These are phyloP conservation scores for Cephalopterus ornatus DNA, from an alignment of 2,113 vertebrate species.

Conservation along the genomic window DNA sequence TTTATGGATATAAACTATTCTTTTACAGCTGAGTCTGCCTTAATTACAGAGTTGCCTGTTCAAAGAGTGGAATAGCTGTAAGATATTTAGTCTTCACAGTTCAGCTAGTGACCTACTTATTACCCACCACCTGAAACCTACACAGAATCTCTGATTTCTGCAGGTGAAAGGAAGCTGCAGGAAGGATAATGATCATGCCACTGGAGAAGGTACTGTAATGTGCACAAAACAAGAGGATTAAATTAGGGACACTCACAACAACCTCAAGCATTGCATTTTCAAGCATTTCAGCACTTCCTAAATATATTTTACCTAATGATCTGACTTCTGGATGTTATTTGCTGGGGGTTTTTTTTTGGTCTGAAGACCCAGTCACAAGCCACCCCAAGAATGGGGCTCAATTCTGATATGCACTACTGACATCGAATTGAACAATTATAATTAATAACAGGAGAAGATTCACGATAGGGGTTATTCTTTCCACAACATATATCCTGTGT, in stretches of 20 bases:
- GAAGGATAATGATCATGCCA: background rate
- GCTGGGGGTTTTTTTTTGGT: rapidly evolving
- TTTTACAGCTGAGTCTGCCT: rapidly evolving
- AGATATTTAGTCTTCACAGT: background rate
- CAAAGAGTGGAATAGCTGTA: background rate
- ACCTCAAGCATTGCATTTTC: background rate
- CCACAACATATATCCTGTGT: background rate
- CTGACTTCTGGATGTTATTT: background rate
- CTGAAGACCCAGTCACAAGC: background rate
- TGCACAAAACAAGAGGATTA: background rate
- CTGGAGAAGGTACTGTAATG: background rate
- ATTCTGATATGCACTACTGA: background rate
- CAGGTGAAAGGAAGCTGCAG: background rate
- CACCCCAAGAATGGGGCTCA: background rate
- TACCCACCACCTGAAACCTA: background rate
- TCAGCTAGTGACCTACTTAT: background rate
- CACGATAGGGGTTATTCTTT: background rate
- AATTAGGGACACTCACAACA: background rate
- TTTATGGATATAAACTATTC: background rate
- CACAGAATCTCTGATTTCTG: background rate
- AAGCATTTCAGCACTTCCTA: background rate
- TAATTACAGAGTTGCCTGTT: background rate
- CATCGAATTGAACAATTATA: background rate
- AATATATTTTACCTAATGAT: background rate
- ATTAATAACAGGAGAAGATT: background rate